These are phyloP conservation scores for Apis florea DNA, from an alignment of 1,140 invertebrate species.

Conservation along the genomic window DNA sequence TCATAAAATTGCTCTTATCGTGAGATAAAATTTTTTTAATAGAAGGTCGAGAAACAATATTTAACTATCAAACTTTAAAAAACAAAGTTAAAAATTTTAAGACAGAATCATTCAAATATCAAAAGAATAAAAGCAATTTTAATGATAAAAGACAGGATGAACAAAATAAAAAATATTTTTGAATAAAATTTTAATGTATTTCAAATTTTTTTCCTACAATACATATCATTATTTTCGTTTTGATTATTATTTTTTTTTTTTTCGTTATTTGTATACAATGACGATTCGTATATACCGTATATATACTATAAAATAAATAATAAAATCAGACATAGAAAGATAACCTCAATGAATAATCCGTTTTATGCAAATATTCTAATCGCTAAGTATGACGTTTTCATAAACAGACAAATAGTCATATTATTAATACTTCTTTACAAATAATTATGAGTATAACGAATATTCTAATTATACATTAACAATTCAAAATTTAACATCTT, in stretches of 20 bases:
- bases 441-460: background rate
- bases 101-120: background rate
- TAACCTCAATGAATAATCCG: constrained; percentile 27
- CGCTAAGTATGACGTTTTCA: background rate
- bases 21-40: background rate
- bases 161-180: background rate
- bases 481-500: background rate
- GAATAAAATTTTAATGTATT: background rate
- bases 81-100: background rate
- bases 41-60: background rate
- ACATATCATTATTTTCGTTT: background rate
- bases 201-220: too few species aligned
- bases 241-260: background rate
- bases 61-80: background rate
- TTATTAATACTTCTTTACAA: background rate
- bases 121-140: background rate
- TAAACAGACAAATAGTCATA: background rate
- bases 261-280: background rate
- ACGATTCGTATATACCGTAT: constrained; percentile 4
- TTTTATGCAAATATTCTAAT: constrained; percentile 44
- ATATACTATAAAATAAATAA: background rate
- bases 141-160: background rate
- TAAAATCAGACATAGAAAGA: constrained; percentile 24
- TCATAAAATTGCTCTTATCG: background rate
- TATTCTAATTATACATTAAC: background rate